These are phyloP conservation scores for Napeogenes inachia DNA, from an alignment of 2,888 invertebrate genomes.

Conservation along the genomic window DNA sequence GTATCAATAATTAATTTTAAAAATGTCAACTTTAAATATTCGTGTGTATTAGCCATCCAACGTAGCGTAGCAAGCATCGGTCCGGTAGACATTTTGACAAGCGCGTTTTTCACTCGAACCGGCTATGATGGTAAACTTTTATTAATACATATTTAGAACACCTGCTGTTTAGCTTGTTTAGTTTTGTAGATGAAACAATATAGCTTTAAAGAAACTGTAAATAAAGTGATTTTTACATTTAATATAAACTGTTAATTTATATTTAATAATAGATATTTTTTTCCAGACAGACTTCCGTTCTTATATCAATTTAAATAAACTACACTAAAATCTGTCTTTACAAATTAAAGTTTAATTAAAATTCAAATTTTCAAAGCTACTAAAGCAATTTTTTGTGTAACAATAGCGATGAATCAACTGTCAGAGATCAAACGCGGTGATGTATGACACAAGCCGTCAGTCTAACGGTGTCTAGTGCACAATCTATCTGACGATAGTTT, in stretches of 20 bases:
- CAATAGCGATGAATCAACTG: neutral
- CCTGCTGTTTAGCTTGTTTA: conserved; percentile 17
- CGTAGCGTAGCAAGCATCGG: conserved; percentile 41
- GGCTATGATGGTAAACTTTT: conserved; percentile 27
- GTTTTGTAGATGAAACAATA: neutral
- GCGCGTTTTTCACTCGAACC: conserved; percentile 52
- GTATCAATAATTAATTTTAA: no score
- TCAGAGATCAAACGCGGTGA: conserved; percentile 16
- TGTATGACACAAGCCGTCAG: conserved; percentile 9
- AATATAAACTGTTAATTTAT: no score
- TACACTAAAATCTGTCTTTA: neutral
- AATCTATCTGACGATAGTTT: conserved; percentile 15
- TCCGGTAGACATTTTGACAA: conserved; percentile 59
- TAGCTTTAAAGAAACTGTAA: neutral
- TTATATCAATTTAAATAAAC: no score
- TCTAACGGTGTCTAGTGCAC: conserved; percentile 7
- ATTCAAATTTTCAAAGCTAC: neutral
- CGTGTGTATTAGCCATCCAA: conserved; percentile 37
- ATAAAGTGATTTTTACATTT: neutral
- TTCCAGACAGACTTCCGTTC: no score
- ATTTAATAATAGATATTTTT: no score
- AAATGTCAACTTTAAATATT: conserved; percentile 2
- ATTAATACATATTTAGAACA: conserved; percentile 30
- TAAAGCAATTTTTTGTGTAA: neutral
- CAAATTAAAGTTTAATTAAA: neutral